A percentile compares a stretch with the other conserved stretches of the same genome.
phyloP scores from a whole-genome alignment of 2,888 invertebrate species.

The Aplocera efformata region DNA sequence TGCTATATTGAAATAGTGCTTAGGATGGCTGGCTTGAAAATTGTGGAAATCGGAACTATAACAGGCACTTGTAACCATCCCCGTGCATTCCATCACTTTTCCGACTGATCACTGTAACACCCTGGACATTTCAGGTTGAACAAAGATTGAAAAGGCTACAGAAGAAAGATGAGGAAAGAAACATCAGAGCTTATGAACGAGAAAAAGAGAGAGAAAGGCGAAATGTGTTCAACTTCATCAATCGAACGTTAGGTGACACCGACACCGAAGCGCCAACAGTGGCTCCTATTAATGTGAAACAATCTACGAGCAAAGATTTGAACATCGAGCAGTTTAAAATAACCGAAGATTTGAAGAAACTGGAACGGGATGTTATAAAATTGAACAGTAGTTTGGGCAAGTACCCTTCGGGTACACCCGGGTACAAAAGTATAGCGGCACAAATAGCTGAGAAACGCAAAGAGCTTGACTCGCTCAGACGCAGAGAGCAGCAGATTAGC shows the following conservation, averaged over 20 bases:
- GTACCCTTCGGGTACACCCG: constrained; percentile 80
- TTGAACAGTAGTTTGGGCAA: constrained; percentile 83
- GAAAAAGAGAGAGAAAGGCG: constrained; percentile 80
- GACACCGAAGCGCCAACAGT: constrained; percentile 29
- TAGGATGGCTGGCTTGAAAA: too few species aligned
- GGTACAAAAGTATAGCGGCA: constrained; percentile 81
- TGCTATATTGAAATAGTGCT: too few species aligned
- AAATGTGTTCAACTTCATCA: constrained; percentile 89
- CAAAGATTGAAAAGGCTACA: constrained; percentile 83
- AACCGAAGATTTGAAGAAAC: constrained; percentile 84
- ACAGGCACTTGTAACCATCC: too few species aligned
- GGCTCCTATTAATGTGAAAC: constrained; percentile 54
- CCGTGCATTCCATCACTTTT: too few species aligned
- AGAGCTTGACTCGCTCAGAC: constrained; percentile 81
- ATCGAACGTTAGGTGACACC: constrained; percentile 78
- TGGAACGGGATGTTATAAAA: constrained; percentile 84
- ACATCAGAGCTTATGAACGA: constrained; percentile 83
- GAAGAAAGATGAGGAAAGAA: constrained; percentile 82
- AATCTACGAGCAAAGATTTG: constrained; percentile 82
- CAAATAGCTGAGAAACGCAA: constrained; percentile 82
- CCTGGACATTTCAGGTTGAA: constrained; percentile 81
- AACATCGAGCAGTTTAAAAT: constrained; percentile 88
- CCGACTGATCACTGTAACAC: too few species aligned
- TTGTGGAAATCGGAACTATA: too few species aligned
- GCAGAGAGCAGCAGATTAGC: constrained; percentile 82